Evolutionary conservation across 2,113 vertebrate species (phyloP).

Genomic region (Tyto alba): DNA sequence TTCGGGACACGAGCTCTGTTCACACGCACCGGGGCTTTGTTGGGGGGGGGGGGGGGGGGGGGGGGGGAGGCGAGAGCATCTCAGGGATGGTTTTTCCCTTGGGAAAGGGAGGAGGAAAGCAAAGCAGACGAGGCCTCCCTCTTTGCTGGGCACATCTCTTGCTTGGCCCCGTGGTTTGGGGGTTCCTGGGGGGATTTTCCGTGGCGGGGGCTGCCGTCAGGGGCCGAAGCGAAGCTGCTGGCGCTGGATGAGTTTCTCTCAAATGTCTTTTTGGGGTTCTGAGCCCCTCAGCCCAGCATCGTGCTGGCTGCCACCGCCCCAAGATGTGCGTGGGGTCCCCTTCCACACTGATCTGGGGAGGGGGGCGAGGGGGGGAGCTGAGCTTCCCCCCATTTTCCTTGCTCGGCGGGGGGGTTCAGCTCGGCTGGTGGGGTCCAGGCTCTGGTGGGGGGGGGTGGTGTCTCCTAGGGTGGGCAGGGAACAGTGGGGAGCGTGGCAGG

Average conservation of each 20-base stretch:
- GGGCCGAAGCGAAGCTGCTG: accelerated
- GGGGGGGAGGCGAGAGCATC: neutral
- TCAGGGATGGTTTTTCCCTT: neutral
- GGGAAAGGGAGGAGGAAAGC: neutral
- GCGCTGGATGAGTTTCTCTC: neutral
- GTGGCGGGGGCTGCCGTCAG: accelerated
- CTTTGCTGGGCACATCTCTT: neutral
- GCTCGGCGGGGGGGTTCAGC: no score
- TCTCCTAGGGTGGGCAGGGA: neutral
- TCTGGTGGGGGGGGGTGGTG: no score
- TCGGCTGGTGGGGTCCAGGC: neutral
- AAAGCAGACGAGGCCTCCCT: neutral
- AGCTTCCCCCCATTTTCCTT: accelerated
- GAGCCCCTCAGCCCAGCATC: neutral
- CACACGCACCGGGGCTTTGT: neutral
- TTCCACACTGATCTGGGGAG: no score
- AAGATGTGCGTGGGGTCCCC: accelerated
- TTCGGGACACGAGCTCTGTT: accelerated
- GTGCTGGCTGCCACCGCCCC: accelerated
- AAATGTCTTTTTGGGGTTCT: neutral
- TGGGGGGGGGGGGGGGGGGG: no score
- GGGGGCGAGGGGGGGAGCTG: neutral
- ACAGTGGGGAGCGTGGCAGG: neutral
- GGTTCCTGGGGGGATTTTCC: neutral
- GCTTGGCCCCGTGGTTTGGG: accelerated